phyloP scores from a whole-genome alignment of 2,797 vertebrate species.

The Melanotaenia parkinsoni region DNA sequence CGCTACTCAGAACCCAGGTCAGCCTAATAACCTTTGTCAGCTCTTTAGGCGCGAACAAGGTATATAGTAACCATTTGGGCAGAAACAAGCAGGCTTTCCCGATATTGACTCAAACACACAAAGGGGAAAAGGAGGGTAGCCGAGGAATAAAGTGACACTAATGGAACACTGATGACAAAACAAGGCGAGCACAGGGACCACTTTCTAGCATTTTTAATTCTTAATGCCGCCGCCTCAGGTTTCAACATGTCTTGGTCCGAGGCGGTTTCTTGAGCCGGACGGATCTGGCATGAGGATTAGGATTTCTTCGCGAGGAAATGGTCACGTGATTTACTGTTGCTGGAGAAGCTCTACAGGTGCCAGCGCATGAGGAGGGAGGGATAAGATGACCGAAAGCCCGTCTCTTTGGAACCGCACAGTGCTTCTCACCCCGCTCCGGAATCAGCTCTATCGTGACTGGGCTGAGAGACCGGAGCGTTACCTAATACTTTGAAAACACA shows the following conservation, averaged over 20 bases:
- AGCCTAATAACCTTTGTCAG: constrained; percentile 83
- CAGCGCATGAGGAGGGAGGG: constrained; percentile 58
- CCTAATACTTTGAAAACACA: constrained; percentile 80
- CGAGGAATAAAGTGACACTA: constrained; percentile 87
- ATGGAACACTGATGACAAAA: constrained; percentile 88
- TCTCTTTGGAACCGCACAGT: constrained; percentile 72
- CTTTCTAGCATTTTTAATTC: constrained; percentile 84
- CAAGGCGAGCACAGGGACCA: constrained; percentile 83
- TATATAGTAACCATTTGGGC: constrained; percentile 86
- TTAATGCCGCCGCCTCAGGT: constrained; percentile 83
- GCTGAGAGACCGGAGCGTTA: constrained; percentile 72
- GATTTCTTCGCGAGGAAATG: constrained; percentile 84
- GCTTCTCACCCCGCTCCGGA: constrained; percentile 63
- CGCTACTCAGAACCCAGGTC: constrained; percentile 52
- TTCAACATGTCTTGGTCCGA: constrained; percentile 79
- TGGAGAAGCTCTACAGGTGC: constrained; percentile 81
- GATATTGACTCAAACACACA: constrained; percentile 81
- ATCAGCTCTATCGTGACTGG: constrained; percentile 74
- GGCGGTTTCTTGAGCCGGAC: constrained; percentile 67
- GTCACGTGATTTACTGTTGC: constrained; percentile 90
- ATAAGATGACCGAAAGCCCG: constrained; percentile 81
- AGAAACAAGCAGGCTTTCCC: constrained; percentile 84
- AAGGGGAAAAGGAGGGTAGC: constrained; percentile 75
- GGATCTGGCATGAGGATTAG: constrained; percentile 79
- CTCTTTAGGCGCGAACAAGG: constrained; percentile 84